Evolutionary conservation across 2,888 invertebrate species (phyloP).

Genomic region (Biston betularia): DNA sequence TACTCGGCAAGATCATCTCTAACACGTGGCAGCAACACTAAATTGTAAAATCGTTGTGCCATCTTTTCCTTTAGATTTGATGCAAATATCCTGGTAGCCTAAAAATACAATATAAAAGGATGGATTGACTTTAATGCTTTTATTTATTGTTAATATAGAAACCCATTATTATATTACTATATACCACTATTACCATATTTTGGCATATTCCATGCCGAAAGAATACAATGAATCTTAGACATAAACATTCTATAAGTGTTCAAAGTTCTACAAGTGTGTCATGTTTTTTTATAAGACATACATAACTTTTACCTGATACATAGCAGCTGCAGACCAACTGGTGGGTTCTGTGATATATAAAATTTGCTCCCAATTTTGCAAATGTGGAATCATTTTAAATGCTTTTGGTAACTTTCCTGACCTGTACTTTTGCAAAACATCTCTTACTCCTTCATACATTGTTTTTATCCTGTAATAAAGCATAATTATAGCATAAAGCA

Average conservation of each 20-base stretch:
- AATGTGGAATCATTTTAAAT: slow-evolving; percentile 97
- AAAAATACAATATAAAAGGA: slow-evolving; percentile 28
- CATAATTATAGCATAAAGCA: slow-evolving; percentile 35
- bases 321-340: slow-evolving; percentile 98
- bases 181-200: no score
- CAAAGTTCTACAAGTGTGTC: no score
- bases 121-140: no score
- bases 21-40: slow-evolving; percentile 96
- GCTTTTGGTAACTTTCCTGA: slow-evolving; percentile 99
- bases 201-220: no score
- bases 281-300: not conserved
- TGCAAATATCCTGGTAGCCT: slow-evolving; percentile 97
- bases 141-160: no score
- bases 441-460: slow-evolving; percentile 96
- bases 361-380: slow-evolving; percentile 98
- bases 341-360: slow-evolving; percentile 95
- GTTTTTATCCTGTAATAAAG: slow-evolving; percentile 86
- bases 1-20: slow-evolving; percentile 98
- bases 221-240: no score
- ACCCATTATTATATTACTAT: no score
- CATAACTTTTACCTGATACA: slow-evolving; percentile 90
- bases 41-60: slow-evolving; percentile 97
- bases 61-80: slow-evolving; percentile 98
- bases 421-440: slow-evolving; percentile 95
- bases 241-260: no score